These are phyloP conservation scores for Cylindroiulus punctatus DNA, from an alignment of 2,888 invertebrate genomes.

Conservation along the genomic window DNA sequence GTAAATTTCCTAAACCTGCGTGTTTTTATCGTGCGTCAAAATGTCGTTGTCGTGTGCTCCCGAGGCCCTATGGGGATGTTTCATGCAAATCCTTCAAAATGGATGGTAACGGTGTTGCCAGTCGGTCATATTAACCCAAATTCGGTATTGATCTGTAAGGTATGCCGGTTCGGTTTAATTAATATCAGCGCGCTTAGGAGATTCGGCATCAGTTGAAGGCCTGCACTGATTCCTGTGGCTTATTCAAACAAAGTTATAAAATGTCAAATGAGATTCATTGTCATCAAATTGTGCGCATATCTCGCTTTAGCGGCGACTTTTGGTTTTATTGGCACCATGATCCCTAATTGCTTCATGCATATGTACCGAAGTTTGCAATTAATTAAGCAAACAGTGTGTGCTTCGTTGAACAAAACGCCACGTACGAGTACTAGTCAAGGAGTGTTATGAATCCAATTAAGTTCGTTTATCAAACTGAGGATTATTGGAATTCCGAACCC, in stretches of 20 bases:
- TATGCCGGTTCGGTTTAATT: slow-evolving; percentile 20
- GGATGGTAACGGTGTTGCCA: neutral
- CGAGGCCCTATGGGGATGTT: slow-evolving; percentile 2
- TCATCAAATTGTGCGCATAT: neutral
- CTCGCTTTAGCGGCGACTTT: slow-evolving; percentile 17
- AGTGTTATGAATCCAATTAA: slow-evolving; percentile 12
- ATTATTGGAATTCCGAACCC: neutral
- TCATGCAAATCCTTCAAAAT: neutral
- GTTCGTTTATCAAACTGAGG: neutral
- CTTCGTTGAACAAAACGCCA: neutral
- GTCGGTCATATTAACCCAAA: neutral
- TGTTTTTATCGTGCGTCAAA: neutral
- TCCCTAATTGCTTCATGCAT: slow-evolving; percentile 15
- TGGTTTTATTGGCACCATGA: slow-evolving; percentile 36
- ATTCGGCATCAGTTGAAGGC: slow-evolving; percentile 9
- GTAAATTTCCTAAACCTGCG: neutral
- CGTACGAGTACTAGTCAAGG: neutral
- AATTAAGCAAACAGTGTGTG: slow-evolving; percentile 34
- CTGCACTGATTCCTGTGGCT: slow-evolving; percentile 40
- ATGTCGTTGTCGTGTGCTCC: neutral
- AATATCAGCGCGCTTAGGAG: neutral
- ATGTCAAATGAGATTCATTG: slow-evolving; percentile 30
- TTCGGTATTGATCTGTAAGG: slow-evolving; percentile 35
- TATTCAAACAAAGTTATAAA: slow-evolving; percentile 36
- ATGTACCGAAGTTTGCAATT: slow-evolving; percentile 12